These are phyloP conservation scores for Tretioscincus oriximinensis DNA, from an alignment of 2,113 vertebrate species.

Conservation along the genomic window DNA sequence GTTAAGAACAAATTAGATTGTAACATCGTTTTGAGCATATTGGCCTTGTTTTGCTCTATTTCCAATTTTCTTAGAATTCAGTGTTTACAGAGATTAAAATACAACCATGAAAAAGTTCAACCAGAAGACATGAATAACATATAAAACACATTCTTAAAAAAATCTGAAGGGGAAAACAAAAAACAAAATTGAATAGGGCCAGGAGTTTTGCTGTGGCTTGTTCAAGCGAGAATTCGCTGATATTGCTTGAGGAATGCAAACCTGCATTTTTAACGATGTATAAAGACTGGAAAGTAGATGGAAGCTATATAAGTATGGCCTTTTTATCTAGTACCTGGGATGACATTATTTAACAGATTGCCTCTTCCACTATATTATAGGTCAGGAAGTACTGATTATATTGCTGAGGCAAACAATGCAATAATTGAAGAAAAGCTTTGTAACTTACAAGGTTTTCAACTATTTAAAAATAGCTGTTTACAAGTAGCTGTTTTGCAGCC, in stretches of 20 bases:
- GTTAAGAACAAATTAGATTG: constrained; percentile 63
- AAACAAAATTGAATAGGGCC: constrained; percentile 42
- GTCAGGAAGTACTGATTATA: too few species aligned
- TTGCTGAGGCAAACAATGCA: too few species aligned
- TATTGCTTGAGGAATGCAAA: not conserved
- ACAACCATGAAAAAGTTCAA: constrained; percentile 57
- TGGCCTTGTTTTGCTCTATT: constrained; percentile 61
- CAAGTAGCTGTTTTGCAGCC: too few species aligned
- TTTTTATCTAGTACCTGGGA: too few species aligned
- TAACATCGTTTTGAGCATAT: constrained; percentile 60
- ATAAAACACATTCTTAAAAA: constrained; percentile 25
- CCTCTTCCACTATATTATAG: not conserved
- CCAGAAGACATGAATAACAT: constrained; percentile 54
- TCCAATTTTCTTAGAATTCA: constrained; percentile 58
- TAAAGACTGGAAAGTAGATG: not conserved
- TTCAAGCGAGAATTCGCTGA: not conserved
- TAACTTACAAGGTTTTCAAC: too few species aligned
- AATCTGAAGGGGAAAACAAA: constrained; percentile 52
- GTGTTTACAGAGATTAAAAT: constrained; percentile 63
- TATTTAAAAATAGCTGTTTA: too few species aligned
- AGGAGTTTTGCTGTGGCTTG: not conserved
- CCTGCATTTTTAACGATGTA: not conserved
- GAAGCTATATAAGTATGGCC: not conserved
- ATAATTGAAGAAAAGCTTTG: too few species aligned
- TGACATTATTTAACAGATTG: not conserved